These are phyloP conservation scores for Nymphicus hollandicus DNA, from an alignment of 2,113 vertebrate genomes.

Conservation along the genomic window DNA sequence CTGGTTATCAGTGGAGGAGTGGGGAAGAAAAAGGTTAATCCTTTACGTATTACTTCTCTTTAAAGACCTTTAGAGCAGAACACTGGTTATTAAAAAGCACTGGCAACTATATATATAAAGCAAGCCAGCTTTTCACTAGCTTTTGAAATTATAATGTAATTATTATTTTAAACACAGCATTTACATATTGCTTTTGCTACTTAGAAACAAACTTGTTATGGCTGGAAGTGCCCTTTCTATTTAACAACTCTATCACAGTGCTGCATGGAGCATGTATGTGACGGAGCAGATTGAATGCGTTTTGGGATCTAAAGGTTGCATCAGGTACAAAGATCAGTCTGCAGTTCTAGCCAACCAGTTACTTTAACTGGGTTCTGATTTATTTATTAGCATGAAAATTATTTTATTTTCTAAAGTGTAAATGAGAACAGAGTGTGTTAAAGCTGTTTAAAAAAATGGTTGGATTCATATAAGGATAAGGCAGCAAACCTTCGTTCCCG, in stretches of 20 bases:
- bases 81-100: background rate
- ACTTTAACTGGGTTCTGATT: background rate
- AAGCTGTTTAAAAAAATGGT: background rate
- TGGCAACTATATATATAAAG: background rate
- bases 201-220: background rate
- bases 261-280: fast-evolving
- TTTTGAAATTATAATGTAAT: background rate
- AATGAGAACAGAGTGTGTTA: background rate
- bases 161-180: background rate
- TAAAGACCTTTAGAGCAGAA: background rate
- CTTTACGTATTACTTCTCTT: background rate
- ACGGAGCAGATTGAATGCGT: fast-evolving
- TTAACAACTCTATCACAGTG: background rate
- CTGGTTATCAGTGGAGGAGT: background rate
- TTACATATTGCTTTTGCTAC: background rate
- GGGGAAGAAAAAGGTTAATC: background rate
- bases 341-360: background rate
- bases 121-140: background rate
- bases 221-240: background rate
- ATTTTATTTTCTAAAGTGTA: background rate
- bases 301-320: background rate
- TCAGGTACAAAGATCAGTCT: background rate
- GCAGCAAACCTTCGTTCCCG: background rate
- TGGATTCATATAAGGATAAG: background rate
- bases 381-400: background rate